phyloP scores from a whole-genome alignment of 1,140 invertebrate genomes.

The Drosophila carrolli region DNA sequence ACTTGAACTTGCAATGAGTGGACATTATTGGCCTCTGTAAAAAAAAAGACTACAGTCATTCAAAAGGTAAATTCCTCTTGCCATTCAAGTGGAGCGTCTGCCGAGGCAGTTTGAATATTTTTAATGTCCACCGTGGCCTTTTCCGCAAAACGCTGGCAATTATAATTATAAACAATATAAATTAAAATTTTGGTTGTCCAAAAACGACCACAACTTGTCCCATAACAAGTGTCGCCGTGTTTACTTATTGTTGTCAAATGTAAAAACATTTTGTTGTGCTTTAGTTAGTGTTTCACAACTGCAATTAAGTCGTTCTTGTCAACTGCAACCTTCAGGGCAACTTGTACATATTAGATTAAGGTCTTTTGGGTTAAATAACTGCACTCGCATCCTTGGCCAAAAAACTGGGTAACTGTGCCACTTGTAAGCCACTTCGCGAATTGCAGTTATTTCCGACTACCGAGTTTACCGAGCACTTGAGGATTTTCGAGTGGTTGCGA shows the following conservation, averaged over 20 bases:
- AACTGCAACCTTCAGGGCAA: conserved; percentile 59
- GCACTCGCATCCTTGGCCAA: conserved; percentile 60
- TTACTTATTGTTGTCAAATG: conserved; percentile 27
- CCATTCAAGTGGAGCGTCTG: conserved; percentile 40
- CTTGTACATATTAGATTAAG: conserved; percentile 64
- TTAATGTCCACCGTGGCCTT: conserved; percentile 72
- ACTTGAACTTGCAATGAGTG: conserved; percentile 66
- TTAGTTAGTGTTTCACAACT: conserved; percentile 43
- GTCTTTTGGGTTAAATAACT: conserved; percentile 59
- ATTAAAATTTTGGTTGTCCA: conserved; percentile 62
- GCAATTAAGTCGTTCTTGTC: conserved; percentile 71
- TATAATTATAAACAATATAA: conserved; percentile 78
- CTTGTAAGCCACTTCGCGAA: conserved; percentile 6
- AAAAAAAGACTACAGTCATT: conserved; percentile 7
- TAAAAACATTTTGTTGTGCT: conserved; percentile 26
- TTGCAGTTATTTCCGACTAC: conserved; percentile 33
- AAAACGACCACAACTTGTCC: conserved; percentile 46
- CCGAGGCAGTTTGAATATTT: conserved; percentile 46
- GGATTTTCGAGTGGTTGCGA: conserved; percentile 14
- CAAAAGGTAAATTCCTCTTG: conserved; percentile 18
- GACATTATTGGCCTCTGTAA: conserved; percentile 17
- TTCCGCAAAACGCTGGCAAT: conserved; percentile 63
- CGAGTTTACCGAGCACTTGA: conserved; percentile 42
- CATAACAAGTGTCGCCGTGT: conserved; percentile 38
- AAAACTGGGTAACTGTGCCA: conserved; percentile 31